Conservation (phyloP, 2,113 vertebrate genomes). For the Jacana jacana region DNA sequence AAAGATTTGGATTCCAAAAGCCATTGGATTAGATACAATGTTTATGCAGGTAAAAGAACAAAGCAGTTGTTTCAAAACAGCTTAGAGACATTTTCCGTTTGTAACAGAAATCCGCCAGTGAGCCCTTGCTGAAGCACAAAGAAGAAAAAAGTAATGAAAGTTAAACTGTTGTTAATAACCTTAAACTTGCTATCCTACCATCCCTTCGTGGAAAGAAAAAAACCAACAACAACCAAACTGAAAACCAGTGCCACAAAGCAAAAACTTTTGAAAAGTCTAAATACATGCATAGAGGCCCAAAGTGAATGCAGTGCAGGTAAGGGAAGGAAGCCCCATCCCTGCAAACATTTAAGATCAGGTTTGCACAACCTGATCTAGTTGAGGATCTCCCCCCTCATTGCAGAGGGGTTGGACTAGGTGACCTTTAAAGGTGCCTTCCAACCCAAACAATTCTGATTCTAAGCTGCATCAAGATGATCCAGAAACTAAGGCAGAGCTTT, state of each 20-base stretch:
- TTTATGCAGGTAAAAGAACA: background rate
- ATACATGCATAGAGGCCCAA: background rate
- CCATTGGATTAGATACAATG: background rate
- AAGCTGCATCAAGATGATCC: background rate
- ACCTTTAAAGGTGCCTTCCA: background rate
- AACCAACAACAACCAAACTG: too few relatives aligned
- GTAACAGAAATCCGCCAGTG: background rate
- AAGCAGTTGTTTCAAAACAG: background rate
- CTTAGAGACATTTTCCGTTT: background rate
- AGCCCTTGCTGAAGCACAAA: background rate
- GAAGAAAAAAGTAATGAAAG: background rate
- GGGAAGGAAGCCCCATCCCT: background rate
- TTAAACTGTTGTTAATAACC: background rate
- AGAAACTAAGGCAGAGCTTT: background rate
- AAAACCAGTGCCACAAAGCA: background rate
- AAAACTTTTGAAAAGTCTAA: background rate
- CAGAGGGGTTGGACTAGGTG: background rate
- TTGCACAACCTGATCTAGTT: background rate
- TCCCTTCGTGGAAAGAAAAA: background rate
- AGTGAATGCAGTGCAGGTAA: background rate
- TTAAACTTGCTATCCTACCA: background rate
- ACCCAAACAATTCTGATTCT: background rate
- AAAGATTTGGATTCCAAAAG: background rate
- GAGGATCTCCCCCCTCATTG: background rate
- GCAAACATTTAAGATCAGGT: background rate